A percentile compares a stretch with the other conserved stretches of the same genome.
phyloP scores from a whole-genome alignment of 2,113 vertebrate species.

The Harpagus bidentatus region DNA sequence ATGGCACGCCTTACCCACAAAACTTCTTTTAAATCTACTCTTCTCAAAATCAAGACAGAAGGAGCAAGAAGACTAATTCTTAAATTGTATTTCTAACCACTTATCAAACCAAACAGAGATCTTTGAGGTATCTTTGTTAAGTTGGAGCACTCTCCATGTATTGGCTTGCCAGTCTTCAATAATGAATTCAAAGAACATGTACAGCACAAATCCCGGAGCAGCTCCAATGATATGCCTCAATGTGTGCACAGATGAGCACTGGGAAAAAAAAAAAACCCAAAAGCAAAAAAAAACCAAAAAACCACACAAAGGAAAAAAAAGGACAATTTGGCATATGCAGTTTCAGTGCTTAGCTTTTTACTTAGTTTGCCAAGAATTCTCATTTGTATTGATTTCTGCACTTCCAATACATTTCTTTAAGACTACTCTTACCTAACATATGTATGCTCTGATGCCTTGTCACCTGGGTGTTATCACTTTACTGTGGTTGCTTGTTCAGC shows the following conservation, averaged over 20 bases:
- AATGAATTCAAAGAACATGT: background rate
- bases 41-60: background rate
- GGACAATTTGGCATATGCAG: background rate
- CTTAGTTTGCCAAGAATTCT: background rate
- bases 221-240: background rate
- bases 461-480: background rate
- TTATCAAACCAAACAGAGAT: background rate
- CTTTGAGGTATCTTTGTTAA: background rate
- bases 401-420: background rate
- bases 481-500: background rate
- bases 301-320: background rate
- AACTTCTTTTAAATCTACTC: background rate
- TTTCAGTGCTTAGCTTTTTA: background rate
- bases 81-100: background rate
- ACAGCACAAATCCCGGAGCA: background rate
- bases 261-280: accelerated
- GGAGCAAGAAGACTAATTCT: background rate
- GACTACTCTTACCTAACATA: background rate
- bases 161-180: background rate
- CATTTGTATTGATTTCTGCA: background rate
- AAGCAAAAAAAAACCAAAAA: background rate
- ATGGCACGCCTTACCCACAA: background rate
- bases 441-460: background rate
- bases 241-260: background rate
- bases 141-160: background rate